A percentile compares a stretch with the other conserved stretches of the same genome.
phyloP scores from a whole-genome alignment of 1,140 invertebrate species.

The Caenorhabditis tropicalis region DNA sequence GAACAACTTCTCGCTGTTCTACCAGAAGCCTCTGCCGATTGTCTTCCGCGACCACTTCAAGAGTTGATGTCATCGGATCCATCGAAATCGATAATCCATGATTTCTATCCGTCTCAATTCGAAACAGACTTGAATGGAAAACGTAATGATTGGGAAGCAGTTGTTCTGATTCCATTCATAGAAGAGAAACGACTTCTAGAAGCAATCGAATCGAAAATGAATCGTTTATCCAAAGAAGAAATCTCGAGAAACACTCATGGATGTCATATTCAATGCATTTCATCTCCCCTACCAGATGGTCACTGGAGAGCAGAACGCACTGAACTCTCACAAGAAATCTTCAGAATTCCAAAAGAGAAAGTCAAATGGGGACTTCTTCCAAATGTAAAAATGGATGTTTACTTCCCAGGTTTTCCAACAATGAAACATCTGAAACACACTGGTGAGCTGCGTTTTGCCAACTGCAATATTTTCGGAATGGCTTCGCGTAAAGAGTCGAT shows the following conservation, averaged over 20 bases:
- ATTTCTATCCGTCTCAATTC: conserved; percentile 90
- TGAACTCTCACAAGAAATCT: conserved; percentile 62
- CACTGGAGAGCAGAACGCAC: background rate
- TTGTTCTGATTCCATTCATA: conserved; percentile 95
- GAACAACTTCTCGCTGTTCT: conserved; percentile 91
- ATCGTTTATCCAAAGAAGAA: conserved; percentile 79
- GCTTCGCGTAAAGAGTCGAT: conserved; percentile 82
- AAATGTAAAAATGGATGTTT: conserved; percentile 78
- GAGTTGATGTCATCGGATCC: conserved; percentile 80
- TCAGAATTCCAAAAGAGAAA: conserved; percentile 74
- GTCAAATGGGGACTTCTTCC: conserved; percentile 81
- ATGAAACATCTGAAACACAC: conserved; percentile 83
- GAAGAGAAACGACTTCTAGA: conserved; percentile 81
- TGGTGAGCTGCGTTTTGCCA: conserved; percentile 75
- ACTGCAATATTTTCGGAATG: conserved; percentile 86
- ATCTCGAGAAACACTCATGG: conserved; percentile 82
- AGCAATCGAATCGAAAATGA: conserved; percentile 80
- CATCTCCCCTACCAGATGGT: background rate
- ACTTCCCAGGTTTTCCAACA: conserved; percentile 89
- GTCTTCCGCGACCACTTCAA: conserved; percentile 82
- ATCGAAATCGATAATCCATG: conserved; percentile 82
- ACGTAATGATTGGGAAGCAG: conserved; percentile 93
- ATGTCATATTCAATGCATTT: conserved; percentile 78
- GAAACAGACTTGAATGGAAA: conserved; percentile 86
- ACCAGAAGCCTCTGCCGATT: conserved; percentile 80